Base-by-base conservation (phyloP, 2,888 invertebrate genomes). In the Lobophora halterata region DNA sequence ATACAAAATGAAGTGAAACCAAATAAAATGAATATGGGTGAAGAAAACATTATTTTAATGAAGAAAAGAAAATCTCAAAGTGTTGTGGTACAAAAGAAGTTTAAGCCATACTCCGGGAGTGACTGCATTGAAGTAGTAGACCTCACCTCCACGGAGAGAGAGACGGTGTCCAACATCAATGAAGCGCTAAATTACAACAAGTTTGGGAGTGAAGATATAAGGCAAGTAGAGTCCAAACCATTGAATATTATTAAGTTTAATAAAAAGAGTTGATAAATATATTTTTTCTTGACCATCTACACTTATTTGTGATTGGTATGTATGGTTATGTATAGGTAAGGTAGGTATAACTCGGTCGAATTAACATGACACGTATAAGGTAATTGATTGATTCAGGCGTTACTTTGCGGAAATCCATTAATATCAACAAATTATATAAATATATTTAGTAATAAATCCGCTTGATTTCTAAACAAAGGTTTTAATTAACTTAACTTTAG, bases 241-340 rank as follows among this genome's bases (percentile, higher is more conserved):
- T 26, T 78, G 0, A 87, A 86, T 66, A 78, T 55, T 50, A 86
- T 88, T 21, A 60, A 65, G 30, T 85, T 85, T 65, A 69, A 74
- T 67, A 79, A 77, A 73, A 64, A 26, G 42, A 30, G 43, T 32
- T 23, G 12, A 20, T 32, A 29, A 6, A 11, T 12, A 8, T 18
- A 6, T 17, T 6, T 28, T 14, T 5, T 26, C n/a, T 26, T 13
- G 11, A 3, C 17, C 17, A 10, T 18, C 20, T 9, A 17, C 8
- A 3, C n/a, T n/a, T n/a, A n/a, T n/a, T n/a, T n/a, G n/a, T n/a
- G n/a, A n/a, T n/a, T n/a, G n/a, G n/a, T n/a, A n/a, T n/a, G n/a
- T n/a, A n/a, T n/a, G n/a, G n/a, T n/a, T n/a, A n/a, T n/a, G n/a
- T n/a, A n/a, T n/a, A n/a, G n/a, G n/a, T n/a, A n/a, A n/a, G n/a